Base-by-base conservation (phyloP, 2,888 invertebrate genomes). In the Drosophila colorata region DNA sequence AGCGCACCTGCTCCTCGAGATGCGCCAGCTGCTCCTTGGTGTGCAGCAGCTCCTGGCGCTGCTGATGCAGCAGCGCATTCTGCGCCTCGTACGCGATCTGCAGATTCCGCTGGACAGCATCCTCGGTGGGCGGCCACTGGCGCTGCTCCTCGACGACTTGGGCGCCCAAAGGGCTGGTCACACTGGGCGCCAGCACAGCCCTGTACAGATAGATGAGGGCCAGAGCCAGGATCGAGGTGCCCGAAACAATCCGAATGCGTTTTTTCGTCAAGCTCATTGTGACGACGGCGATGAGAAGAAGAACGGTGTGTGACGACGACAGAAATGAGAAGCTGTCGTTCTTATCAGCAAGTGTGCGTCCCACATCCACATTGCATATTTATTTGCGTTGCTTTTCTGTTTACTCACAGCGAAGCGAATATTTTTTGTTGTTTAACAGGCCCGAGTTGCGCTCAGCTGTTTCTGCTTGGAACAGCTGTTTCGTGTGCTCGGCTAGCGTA, bases 1-100 rank as follows among this genome's bases (percentile, higher is more conserved):
- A 93, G 52, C 94, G 93, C 38, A 97, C 93, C 92, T 96, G 96
- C 71, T 94, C 94, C 91, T 96, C 96, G 55, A 97, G 90, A 56
- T 94, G 94, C 38, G 93, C 93, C 70, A 97, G 94, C 81, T 94
- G 94, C 31, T 92, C 92, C 74, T 94, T 94, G 0, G 96, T 95
- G 78, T 95, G 94, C 68, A 93, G 92, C 18, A 96, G 88, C 78
- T 95, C 94, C 16, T 79, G 70, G 0, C 80, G 85, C 33, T 91
- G 91, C 53, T 86, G 78, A 23, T 86, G 77, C 43, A 91, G 46
- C 13, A 80, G 47, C 1, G 74, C 60, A 40, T 80, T 79, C 59
- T 88, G 87, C 14, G 75, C 68, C n/a, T 86, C 80, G 46, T 76
- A 88, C 2, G 80, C 78, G 2, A 73, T 63, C 33, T 77, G 77